Evolutionary conservation across 2,888 invertebrate species (phyloP), one percentile per base, ranked within the genome.

Genomic region (Acanthoscelides obtectus): DNA sequence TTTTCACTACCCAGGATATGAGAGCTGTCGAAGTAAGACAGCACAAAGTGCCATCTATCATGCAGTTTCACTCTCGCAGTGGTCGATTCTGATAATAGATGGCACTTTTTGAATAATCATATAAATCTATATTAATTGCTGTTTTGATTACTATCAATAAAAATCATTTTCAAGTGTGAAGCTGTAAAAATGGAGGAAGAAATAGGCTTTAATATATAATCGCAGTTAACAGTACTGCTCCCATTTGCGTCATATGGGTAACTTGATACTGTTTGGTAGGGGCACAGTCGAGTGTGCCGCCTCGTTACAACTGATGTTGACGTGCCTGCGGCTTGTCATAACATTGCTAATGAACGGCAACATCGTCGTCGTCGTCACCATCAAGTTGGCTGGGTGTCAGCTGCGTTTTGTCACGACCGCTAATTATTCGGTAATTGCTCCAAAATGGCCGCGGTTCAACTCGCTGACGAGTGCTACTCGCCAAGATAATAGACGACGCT

Each of bases 261-360:
- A 45, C 45, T 45, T 45, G 45, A 45, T 45, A 45, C 45, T 3
- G 45, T 45, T 45, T 45, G 25, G 25, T 8, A 8, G 25, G 25
- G 25, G 25, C 25, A 8, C 25, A 3, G 25, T 17, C 6, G 45
- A 45, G 45, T 45, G 45, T 45, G 45, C 12, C 45, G 3, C 45
- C 45, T 45, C 45, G 45, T 45, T 45, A 45, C 45, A 45, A n/a
- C n/a, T n/a, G n/a, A n/a, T n/a, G n/a, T n/a, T 74, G 72, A 74
- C 74, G 73, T 75, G 70, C 72, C 71, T 74, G 72, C 73, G 73
- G 74, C 75, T 45, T 78, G 78, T 77, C 77, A 78, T 78, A 77
- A 78, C 77, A 77, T 74, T 75, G 77, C 77, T 77, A 78, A 78
- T 78, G 78, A 78, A 76, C 75, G 72, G 73, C 71, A 69, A 72